These are phyloP conservation scores for Thymelicus acteon DNA, from an alignment of 2,888 invertebrate genomes.

Conservation along the genomic window DNA sequence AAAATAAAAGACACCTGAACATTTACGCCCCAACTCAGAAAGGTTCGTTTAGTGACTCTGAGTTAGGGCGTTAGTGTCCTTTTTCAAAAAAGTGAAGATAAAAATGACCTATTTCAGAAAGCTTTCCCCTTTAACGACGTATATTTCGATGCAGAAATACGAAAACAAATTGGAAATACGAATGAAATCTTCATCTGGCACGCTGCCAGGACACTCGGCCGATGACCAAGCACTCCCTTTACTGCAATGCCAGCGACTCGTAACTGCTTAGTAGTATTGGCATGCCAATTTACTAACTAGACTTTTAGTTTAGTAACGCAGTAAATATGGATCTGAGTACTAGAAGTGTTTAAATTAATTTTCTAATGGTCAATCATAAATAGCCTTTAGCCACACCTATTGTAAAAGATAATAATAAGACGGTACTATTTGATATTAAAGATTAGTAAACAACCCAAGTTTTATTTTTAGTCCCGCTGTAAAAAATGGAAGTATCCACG, in stretches of 20 bases:
- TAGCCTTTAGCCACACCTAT: too few relatives aligned
- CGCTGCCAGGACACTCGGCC: constrained; percentile 67
- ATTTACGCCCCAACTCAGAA: too few relatives aligned
- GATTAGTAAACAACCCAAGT: too few relatives aligned
- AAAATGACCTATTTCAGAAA: constrained; percentile 8
- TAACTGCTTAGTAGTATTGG: constrained; percentile 16
- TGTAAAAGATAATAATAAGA: too few relatives aligned
- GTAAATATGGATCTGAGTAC: neutral
- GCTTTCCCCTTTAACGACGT: neutral
- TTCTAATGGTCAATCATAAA: too few relatives aligned
- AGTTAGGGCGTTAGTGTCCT: too few relatives aligned
- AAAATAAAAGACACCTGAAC: too few relatives aligned
- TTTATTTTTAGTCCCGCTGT: too few relatives aligned
- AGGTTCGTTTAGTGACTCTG: too few relatives aligned
- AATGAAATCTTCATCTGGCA: constrained; percentile 55
- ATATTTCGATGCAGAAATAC: constrained; percentile 16
- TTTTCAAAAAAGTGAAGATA: neutral
- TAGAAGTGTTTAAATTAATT: neutral
- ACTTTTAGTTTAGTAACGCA: constrained; percentile 14
- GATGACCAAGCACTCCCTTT: constrained; percentile 57
- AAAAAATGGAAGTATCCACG: too few relatives aligned
- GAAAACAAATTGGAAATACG: constrained; percentile 37
- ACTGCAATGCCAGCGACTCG: constrained; percentile 20
- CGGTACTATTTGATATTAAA: too few relatives aligned
- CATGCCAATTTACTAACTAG: constrained; percentile 23